Evolutionary conservation across 92 coral and sea anemone genomes (phyloP).

Genomic region (Parazoanthus swiftii): DNA sequence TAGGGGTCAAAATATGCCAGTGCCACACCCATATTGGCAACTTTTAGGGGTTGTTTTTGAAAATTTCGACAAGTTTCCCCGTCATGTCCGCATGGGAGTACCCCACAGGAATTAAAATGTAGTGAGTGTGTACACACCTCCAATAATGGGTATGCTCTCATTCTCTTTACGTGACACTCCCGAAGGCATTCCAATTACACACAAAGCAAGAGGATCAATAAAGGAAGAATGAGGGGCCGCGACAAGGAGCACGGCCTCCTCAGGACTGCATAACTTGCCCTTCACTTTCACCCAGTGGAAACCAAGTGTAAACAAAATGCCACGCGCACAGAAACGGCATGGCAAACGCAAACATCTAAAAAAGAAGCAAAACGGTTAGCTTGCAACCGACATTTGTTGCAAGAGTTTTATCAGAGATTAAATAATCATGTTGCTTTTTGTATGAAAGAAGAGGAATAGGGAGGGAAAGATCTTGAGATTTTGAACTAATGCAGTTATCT

Average conservation of each 20-base stretch:
- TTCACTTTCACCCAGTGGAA: slow-evolving; percentile 82
- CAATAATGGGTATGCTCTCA: slow-evolving; percentile 71
- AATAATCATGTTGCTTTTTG: not conserved
- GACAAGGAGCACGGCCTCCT: slow-evolving; percentile 73
- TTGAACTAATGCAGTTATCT: too few species aligned
- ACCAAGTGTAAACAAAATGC: slow-evolving; percentile 72
- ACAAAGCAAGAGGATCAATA: slow-evolving; percentile 68
- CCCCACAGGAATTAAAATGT: not conserved
- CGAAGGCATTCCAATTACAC: slow-evolving; percentile 59
- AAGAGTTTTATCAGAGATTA: not conserved
- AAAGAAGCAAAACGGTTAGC: not conserved
- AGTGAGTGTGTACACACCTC: slow-evolving; percentile 46
- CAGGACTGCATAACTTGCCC: slow-evolving; percentile 69
- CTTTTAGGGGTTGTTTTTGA: too few species aligned
- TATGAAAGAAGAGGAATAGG: too few species aligned
- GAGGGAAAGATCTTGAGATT: too few species aligned
- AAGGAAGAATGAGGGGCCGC: slow-evolving; percentile 81
- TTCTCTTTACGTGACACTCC: slow-evolving; percentile 77
- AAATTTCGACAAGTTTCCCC: too few species aligned
- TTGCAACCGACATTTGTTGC: not conserved
- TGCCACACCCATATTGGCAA: too few species aligned
- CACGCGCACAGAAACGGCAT: slow-evolving; percentile 62
- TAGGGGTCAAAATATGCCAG: too few species aligned
- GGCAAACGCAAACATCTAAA: slow-evolving; percentile 63
- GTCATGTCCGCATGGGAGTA: too few species aligned